A percentile compares a stretch with the other conserved stretches of the same genome.
Evolutionary conservation across 2,888 invertebrate species (phyloP).

Genomic region (Camponotus fellah): DNA sequence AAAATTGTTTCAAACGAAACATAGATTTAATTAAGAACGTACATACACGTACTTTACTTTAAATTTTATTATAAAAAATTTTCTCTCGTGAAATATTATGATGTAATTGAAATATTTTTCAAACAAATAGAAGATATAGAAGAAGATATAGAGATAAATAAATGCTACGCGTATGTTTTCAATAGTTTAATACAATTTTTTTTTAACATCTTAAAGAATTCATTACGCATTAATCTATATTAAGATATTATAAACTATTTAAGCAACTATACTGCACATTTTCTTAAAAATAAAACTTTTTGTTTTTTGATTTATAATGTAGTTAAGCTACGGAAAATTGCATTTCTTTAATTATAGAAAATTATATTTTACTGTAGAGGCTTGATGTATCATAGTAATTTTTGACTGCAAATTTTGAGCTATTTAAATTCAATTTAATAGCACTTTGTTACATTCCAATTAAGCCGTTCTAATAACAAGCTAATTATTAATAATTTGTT

Average conservation of each 20-base stretch:
- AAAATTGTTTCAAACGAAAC: background rate
- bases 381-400: constrained; percentile 6
- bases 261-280: background rate
- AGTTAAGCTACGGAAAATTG: constrained; percentile 4
- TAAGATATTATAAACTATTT: background rate
- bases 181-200: background rate
- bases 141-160: constrained; percentile 2
- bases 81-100: background rate
- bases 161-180: background rate
- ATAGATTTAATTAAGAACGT: background rate
- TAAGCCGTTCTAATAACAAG: background rate
- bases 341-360: constrained; percentile 5
- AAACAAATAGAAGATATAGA: background rate
- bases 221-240: background rate
- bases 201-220: background rate
- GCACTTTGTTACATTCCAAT: constrained; percentile 16
- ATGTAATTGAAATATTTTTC: constrained; percentile 1
- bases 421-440: constrained; percentile 35
- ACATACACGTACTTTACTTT: background rate
- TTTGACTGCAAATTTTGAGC: constrained; percentile 15
- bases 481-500: constrained; percentile 11
- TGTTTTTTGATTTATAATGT: constrained; percentile 22
- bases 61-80: background rate
- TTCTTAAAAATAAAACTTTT: constrained; percentile 13
- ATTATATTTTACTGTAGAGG: constrained; percentile 1